Evolutionary conservation across 2,113 vertebrate genomes (phyloP).

Genomic region (Notothenia rossii): DNA sequence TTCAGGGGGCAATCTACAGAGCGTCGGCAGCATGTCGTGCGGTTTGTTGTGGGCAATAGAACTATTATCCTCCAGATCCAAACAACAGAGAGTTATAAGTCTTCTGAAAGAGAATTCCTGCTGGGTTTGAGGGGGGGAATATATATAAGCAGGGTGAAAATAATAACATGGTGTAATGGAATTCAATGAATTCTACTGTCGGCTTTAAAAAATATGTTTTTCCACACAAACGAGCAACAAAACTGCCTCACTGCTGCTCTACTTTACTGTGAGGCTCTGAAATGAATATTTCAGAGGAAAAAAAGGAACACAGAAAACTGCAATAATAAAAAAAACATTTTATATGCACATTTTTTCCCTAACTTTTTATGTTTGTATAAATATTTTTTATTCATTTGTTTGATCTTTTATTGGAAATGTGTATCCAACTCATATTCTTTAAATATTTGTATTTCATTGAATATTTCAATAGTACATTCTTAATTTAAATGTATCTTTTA

Average conservation of each 20-base stretch:
- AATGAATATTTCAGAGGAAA: not conserved
- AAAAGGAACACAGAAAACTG: not conserved
- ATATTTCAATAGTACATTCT: too few species aligned
- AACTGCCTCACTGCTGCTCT: not conserved
- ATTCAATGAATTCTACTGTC: conserved; percentile 37
- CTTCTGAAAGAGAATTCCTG: not conserved
- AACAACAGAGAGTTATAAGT: not conserved
- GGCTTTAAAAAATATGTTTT: conserved; percentile 26
- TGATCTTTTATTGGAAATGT: too few species aligned
- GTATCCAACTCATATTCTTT: too few species aligned
- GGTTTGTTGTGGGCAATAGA: conserved; percentile 22
- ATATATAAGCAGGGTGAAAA: conserved; percentile 3
- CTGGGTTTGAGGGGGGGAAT: conserved; percentile 3
- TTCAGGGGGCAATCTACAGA: conserved; percentile 11
- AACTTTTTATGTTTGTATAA: too few species aligned
- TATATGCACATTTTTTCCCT: too few species aligned
- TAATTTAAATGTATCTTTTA: too few species aligned
- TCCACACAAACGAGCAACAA: not conserved
- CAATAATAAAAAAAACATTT: not conserved
- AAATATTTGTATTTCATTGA: too few species aligned
- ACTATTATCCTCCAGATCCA: conserved; percentile 27
- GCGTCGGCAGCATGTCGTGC: not conserved
- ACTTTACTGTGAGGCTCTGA: not conserved
- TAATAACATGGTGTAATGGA: conserved; percentile 35
- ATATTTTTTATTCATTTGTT: too few species aligned